A percentile compares a stretch with the other conserved stretches of the same genome.
These are phyloP conservation scores for Ramazzottius varieornatus DNA, from an alignment of 2,888 invertebrate genomes.

Conservation along the genomic window DNA sequence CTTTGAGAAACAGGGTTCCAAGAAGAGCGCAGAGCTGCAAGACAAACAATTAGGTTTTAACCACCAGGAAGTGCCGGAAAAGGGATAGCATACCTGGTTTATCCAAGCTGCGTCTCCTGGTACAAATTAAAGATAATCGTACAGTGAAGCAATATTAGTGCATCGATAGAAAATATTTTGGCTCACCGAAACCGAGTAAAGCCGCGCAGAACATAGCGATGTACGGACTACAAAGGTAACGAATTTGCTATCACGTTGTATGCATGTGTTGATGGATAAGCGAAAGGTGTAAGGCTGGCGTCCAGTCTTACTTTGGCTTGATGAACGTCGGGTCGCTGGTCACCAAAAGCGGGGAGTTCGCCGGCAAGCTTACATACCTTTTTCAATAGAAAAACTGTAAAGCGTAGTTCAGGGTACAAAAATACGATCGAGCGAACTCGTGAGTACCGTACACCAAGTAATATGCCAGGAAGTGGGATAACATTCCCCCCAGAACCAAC, in stretches of 20 bases:
- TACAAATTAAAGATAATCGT: too few relatives aligned
- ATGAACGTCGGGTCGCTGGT: too few relatives aligned
- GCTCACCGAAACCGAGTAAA: not conserved
- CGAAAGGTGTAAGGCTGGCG: too few relatives aligned
- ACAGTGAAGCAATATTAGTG: not conserved
- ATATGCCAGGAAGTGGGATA: not conserved
- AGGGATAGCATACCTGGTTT: too few relatives aligned
- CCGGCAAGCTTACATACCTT: too few relatives aligned
- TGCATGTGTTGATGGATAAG: too few relatives aligned
- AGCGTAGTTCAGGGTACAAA: too few relatives aligned
- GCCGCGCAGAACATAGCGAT: not conserved
- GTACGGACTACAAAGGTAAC: not conserved
- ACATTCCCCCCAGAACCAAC: not conserved
- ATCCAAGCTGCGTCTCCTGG: conserved; percentile 1
- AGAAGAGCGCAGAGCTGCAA: not conserved
- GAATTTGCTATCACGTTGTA: not conserved
- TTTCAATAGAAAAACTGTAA: too few relatives aligned
- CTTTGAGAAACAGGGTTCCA: not conserved
- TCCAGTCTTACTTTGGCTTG: too few relatives aligned
- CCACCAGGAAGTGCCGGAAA: too few relatives aligned
- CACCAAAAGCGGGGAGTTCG: too few relatives aligned
- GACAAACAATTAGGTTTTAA: not conserved
- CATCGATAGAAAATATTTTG: not conserved
- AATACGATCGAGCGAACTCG: too few relatives aligned
- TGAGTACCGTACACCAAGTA: not conserved